Evolutionary conservation across 2,113 vertebrate genomes (phyloP), one percentile per base, ranked within the genome.

Genomic region (Silurus glanis): DNA sequence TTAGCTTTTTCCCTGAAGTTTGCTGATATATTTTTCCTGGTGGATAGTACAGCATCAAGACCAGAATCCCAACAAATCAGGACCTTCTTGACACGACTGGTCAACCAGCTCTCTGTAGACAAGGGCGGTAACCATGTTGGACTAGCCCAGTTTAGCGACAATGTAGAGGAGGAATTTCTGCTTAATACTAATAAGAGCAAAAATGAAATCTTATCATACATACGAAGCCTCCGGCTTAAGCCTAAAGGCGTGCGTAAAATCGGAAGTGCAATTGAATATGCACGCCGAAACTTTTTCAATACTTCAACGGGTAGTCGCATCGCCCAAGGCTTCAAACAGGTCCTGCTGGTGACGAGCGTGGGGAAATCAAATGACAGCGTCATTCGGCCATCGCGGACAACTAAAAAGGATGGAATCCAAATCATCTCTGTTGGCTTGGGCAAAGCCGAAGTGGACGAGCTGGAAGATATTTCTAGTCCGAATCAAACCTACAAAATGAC

Each of bases 1-100:
- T 90, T 91, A 92, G 95, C 93, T 2, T 92, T 94, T 88, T 75
- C 85, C 19, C 90, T 94, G 80, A 91, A n/a, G 66, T 96, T 94
- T 90, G 92, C 94, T n/a, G 96, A 97, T 78, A 89, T 98, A 37
- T 92, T 97, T 88, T 96, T 97, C 91, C 93, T 97, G 69, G 83
- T 96, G 14, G 96, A 97, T 84, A 92, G 94, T 6, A 28, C 94
- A 12, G 83, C 69, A 6, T 25, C 61, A 53, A 0, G 6, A 78
- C 47, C 28, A 55, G 90, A 93, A 45, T 94, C 94, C 83, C 89
- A 90, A 82, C 80, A 90, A 86, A 81, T 95, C 67, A 90, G 62
- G 80, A 83, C 0, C n/a, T 45, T 95, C 19, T 88, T 97, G 19
- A 5, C 9, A 10, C 86, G 87, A 47, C 85, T 94, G n/a, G 23